Base-by-base conservation (phyloP, 64 coral and sea anemone genomes). In the Hydrozoanthus tunicans region DNA sequence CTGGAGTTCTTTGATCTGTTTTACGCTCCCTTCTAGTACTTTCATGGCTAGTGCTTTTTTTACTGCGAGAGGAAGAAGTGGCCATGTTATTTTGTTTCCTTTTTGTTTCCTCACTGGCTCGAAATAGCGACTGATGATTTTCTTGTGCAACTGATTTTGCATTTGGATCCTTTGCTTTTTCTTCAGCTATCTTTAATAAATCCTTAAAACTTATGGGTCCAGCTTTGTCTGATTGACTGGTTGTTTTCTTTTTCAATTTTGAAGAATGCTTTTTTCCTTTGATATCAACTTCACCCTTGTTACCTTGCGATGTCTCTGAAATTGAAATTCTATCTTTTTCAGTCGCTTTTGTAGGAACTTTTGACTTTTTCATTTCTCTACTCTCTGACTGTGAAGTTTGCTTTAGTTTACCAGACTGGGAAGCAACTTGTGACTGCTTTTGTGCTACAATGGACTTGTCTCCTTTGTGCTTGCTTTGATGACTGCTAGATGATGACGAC, bases 191-290 rank as follows among this genome's bases (percentile, higher is more conserved):
- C 32, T 14, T 60, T 60, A 88, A 61, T 14, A 88, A 72, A 25
- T 88, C 84, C 74, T 74, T 88, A 25, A 88, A 88, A 51, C 12
- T 88, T 73, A 88, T 24, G 1, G 84, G 67, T 56, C n/a, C 10
- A 88, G 55, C n/a, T 43, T 82, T 64, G 5, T 2, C 25, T 17
- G 11, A 1, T 64, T 82, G 62, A 26, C 17, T 73, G 10, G 15
- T 13, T 27, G 23, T 20, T 74, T 74, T 53, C 51, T 61, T 88
- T 43, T 72, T 58, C 27, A 56, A 5, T 74, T 88, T 88, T 5
- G 84, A 60, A 26, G 67, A 5, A 88, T 4, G 56, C 17, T 75
- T 69, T 51, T 73, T 88, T 53, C 58, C 57, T 75, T 88, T 88
- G 55, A 73, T 88, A 11, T 6, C 13, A 59, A 15, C n/a, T 59